Evolutionary conservation across 1,140 invertebrate genomes (phyloP), one percentile per base, ranked within the genome.

Genomic region (Cydia strobilella): DNA sequence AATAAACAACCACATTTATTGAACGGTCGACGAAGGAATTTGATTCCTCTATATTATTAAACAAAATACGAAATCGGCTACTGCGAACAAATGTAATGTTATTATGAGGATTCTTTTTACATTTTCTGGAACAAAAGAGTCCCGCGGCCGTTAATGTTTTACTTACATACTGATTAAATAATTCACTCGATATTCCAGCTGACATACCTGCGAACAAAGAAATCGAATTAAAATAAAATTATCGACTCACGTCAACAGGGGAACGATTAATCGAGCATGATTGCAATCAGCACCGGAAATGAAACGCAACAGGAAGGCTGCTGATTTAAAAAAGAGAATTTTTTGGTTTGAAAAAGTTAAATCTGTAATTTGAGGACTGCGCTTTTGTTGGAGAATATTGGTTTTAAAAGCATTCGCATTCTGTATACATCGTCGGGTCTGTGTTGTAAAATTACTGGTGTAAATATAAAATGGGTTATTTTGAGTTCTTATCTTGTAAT

Each of bases 201-300:
- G 23, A 35, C 63, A 35, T 69, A 69, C 65, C 65, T 69, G 65
- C 27, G n/a, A 20, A 69, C 31, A 35, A 69, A 69, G 31, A 18
- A 39, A 39, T 18, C 15, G 31, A 65, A 35, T 69, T 69, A 69
- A 69, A 35, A 69, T 18, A 69, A 18, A 69, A 42, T 69, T 15
- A 69, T 18, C 27, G 65, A 39, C 65, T 35, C 27, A 2, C 63
- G 10, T 66, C 25, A 69, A 69, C 31, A 69, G 12, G n/a, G 31
- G 12, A 39, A 10, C 65, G 27, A 69, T 69, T 69, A 69, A 69
- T 69, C 31, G n/a, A 42, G 6, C 27, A 66, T 66, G 65, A 69
- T 69, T 42, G 65, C 65, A 69, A 69, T 69, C 65, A 69, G 25
- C 15, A n/a, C 15, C 10, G 65, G 65, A 69, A 69, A 69, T 69